These are phyloP conservation scores for Drosophila chauvacae DNA, from an alignment of 1,140 invertebrate species.

Conservation along the genomic window DNA sequence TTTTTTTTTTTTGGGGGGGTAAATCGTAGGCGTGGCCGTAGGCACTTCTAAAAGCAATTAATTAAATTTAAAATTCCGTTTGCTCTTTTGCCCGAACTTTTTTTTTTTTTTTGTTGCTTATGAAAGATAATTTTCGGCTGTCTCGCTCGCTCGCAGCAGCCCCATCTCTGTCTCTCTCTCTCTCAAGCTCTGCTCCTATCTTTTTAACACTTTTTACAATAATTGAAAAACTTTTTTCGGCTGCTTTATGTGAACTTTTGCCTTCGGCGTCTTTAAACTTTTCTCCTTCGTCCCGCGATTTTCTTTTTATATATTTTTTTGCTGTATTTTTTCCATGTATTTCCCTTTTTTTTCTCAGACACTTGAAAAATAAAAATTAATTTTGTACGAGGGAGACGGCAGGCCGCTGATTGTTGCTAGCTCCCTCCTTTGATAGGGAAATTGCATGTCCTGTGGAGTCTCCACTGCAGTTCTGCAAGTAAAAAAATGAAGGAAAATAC, in stretches of 20 bases:
- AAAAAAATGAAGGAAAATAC: background rate
- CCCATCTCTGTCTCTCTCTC: constrained; percentile 9
- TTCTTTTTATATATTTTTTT: constrained; percentile 24
- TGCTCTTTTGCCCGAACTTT: constrained; percentile 32
- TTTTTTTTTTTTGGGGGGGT: constrained; percentile 8
- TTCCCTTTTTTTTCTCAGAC: constrained; percentile 46
- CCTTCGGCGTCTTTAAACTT: constrained; percentile 55
- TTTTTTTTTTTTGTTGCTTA: constrained; percentile 24
- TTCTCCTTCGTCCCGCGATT: constrained; percentile 49
- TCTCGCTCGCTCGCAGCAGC: constrained; percentile 17
- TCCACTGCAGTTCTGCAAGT: constrained; percentile 40
- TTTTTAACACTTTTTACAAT: constrained; percentile 82
- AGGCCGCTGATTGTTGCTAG: constrained; percentile 2
- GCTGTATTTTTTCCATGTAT: constrained; percentile 23
- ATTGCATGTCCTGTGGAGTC: constrained; percentile 34
- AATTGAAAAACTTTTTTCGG: constrained; percentile 79
- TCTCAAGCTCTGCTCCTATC: constrained; percentile 23
- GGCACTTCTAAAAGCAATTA: constrained; percentile 46
- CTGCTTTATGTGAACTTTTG: constrained; percentile 75
- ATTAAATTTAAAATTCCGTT: constrained; percentile 54
- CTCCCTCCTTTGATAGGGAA: constrained; percentile 35
- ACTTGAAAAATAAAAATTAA: constrained; percentile 75
- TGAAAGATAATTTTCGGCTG: constrained; percentile 45
- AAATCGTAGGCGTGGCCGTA: constrained; percentile 3
- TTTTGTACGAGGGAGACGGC: constrained; percentile 41